Evolutionary conservation across 2,888 invertebrate species (phyloP).

Genomic region (Lumbricus terrestris): DNA sequence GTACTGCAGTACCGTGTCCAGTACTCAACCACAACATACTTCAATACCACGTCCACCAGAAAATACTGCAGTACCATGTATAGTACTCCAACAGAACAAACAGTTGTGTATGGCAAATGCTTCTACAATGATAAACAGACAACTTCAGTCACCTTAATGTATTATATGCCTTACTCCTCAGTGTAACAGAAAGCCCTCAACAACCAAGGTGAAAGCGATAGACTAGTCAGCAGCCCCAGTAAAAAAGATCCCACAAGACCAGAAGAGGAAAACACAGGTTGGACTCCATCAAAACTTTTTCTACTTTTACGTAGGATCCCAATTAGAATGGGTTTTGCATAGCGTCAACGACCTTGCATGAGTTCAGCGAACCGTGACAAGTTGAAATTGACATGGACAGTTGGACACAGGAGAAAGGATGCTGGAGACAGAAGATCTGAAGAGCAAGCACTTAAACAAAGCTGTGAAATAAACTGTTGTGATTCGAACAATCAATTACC

Average conservation of each 20-base stretch:
- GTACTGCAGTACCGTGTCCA: no score
- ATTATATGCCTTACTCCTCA: no score
- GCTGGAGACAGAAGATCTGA: neutral
- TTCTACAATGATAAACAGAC: neutral
- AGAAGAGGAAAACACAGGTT: neutral
- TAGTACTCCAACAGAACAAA: no score
- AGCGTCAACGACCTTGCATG: neutral
- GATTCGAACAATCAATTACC: neutral
- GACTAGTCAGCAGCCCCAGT: neutral
- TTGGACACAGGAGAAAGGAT: neutral
- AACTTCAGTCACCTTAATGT: neutral
- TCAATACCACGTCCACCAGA: no score
- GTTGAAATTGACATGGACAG: neutral
- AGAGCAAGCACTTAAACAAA: neutral
- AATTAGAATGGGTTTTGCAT: neutral
- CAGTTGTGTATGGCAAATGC: neutral
- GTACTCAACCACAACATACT: no score
- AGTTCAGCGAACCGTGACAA: neutral
- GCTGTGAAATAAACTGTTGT: neutral
- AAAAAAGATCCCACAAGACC: neutral
- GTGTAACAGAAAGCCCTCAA: no score
- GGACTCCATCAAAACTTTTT: neutral
- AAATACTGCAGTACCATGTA: no score
- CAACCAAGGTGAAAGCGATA: neutral
- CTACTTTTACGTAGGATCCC: neutral